Evolutionary conservation across 2,797 vertebrate genomes (phyloP).

Genomic region (Salarias fasciatus): DNA sequence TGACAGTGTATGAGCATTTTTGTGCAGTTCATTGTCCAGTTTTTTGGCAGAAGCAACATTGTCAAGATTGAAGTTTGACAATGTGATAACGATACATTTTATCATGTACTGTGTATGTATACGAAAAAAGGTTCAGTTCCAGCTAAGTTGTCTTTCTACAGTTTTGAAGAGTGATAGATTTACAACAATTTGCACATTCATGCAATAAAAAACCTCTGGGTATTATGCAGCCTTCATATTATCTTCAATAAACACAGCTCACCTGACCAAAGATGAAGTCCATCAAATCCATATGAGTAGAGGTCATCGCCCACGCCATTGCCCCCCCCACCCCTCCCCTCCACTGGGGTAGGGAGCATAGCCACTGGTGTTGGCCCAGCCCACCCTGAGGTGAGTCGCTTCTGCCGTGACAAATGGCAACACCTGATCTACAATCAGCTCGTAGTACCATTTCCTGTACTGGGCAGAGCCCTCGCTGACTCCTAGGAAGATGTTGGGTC

Average conservation of each 20-base stretch:
- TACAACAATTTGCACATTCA: no score
- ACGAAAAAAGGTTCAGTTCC: no score
- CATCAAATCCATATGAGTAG: conserved; percentile 95
- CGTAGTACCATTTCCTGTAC: conserved; percentile 97
- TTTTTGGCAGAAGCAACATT: no score
- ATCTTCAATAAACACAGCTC: conserved; percentile 14
- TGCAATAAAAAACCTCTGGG: no score
- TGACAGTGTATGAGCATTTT: no score
- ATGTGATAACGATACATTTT: no score
- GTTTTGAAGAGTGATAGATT: no score
- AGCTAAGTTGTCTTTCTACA: no score
- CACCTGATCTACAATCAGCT: conserved; percentile 91
- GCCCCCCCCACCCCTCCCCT: conserved; percentile 94
- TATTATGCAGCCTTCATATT: no score
- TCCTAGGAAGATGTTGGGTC: conserved; percentile 95
- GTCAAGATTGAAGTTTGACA: no score
- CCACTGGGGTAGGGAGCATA: conserved; percentile 92
- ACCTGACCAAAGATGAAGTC: conserved; percentile 97
- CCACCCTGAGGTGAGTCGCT: conserved; percentile 92
- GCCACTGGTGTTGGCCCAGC: conserved; percentile 94
- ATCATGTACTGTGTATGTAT: no score
- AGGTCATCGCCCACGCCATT: conserved; percentile 96
- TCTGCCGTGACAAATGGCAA: conserved; percentile 92
- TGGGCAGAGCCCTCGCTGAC: conserved; percentile 96
- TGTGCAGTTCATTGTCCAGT: no score